Percentiles rank a stretch among this genome's conserved stretches.
Evolutionary conservation across 2,797 vertebrate genomes (phyloP).

Genomic region (Neoniphon sammara): DNA sequence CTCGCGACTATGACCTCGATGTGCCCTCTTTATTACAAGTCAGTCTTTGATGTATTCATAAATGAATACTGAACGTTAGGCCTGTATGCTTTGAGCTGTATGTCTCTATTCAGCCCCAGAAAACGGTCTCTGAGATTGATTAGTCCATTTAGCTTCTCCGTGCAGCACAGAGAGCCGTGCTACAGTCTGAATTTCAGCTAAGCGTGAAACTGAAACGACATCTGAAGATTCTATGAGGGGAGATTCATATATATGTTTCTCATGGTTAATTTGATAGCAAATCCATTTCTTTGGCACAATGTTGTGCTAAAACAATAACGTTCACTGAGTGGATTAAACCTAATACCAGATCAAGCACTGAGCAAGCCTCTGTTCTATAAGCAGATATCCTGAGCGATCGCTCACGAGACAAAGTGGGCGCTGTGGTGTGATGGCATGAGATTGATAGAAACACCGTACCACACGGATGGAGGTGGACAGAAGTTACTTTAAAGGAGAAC

Average conservation of each 20-base stretch:
- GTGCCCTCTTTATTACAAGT: conserved; percentile 46
- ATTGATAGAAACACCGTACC: not conserved
- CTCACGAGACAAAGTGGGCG: not conserved
- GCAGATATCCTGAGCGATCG: not conserved
- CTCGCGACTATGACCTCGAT: conserved; percentile 2
- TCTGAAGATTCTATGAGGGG: not conserved
- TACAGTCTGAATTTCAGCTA: conserved; percentile 19
- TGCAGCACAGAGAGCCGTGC: not conserved
- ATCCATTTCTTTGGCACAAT: conserved; percentile 7
- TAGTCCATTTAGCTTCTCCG: conserved; percentile 15
- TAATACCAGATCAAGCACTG: conserved; percentile 1
- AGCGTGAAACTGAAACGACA: not conserved
- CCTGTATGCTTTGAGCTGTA: conserved; percentile 20
- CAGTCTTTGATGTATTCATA: conserved; percentile 42
- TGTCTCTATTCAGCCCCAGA: conserved; percentile 34
- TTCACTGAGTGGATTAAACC: conserved; percentile 10
- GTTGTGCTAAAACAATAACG: conserved; percentile 23
- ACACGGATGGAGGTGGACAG: not conserved
- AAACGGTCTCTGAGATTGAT: conserved; percentile 37
- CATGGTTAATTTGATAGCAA: conserved; percentile 15
- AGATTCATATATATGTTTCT: not conserved
- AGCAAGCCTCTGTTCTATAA: not conserved
- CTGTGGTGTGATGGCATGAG: not conserved
- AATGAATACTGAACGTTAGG: conserved; percentile 38
- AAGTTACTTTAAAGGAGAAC: not conserved